Conservation (phyloP, 1,140 invertebrate species). For the Ylistrum balloti region DNA sequence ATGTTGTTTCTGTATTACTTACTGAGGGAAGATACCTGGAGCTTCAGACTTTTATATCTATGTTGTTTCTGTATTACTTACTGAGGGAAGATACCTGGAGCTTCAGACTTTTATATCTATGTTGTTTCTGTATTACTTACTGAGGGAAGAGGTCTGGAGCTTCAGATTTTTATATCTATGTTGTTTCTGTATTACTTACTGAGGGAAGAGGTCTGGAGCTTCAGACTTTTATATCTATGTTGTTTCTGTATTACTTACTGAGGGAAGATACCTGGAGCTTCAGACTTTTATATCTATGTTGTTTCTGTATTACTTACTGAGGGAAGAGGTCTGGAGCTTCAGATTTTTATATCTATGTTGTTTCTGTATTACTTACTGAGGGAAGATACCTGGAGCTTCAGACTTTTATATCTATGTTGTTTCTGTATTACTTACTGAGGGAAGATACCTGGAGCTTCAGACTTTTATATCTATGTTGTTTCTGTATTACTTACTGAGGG, state of each 20-base stretch:
- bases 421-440: slow-evolving; percentile 67
- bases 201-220: slow-evolving; percentile 87
- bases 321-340: slow-evolving; percentile 88
- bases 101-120: slow-evolving; percentile 91
- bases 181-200: slow-evolving; percentile 63
- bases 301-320: slow-evolving; percentile 64
- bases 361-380: slow-evolving; percentile 66
- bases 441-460: slow-evolving; percentile 89
- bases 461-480: slow-evolving; percentile 84
- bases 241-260: slow-evolving; percentile 64
- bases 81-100: slow-evolving; percentile 86
- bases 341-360: slow-evolving; percentile 85
- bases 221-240: slow-evolving; percentile 88
- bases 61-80: slow-evolving; percentile 56
- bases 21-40: slow-evolving; percentile 84
- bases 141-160: slow-evolving; percentile 87
- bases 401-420: slow-evolving; percentile 85
- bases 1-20: slow-evolving; percentile 46
- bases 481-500: slow-evolving; percentile 68
- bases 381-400: slow-evolving; percentile 88
- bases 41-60: slow-evolving; percentile 94
- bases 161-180: slow-evolving; percentile 88
- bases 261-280: slow-evolving; percentile 88
- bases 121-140: slow-evolving; percentile 61
- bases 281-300: slow-evolving; percentile 86